These are phyloP conservation scores for Hemiprocne comata DNA, from an alignment of 2,113 vertebrate genomes.

Conservation along the genomic window DNA sequence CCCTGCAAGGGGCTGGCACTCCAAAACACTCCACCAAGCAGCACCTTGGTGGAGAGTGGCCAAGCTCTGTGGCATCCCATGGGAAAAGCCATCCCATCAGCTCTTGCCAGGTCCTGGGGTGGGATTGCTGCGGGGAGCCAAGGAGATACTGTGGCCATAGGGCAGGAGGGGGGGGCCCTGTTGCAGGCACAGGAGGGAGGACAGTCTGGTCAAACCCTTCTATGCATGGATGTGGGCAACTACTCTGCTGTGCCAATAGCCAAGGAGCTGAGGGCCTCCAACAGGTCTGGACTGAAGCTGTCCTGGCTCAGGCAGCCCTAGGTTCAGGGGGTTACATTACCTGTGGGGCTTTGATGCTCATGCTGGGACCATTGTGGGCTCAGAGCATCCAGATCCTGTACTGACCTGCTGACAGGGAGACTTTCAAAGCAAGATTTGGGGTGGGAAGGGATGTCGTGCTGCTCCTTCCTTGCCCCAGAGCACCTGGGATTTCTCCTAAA, in stretches of 20 bases:
- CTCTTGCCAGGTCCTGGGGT: neutral
- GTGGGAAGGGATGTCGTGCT: neutral
- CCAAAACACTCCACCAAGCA: rapidly evolving
- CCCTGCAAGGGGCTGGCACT: neutral
- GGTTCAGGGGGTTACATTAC: too few species aligned
- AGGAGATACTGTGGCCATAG: neutral
- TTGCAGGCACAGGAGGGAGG: neutral
- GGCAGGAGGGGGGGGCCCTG: neutral
- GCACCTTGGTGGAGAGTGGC: neutral
- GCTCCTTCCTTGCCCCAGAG: neutral
- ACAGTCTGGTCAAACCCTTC: neutral
- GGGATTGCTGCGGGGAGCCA: rapidly evolving
- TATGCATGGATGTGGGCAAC: neutral
- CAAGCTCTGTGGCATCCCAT: rapidly evolving
- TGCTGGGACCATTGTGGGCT: neutral
- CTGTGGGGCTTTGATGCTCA: neutral
- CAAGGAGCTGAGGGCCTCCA: neutral
- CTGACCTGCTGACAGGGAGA: neutral
- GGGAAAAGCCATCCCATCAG: neutral
- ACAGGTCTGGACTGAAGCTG: neutral
- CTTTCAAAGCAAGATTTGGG: neutral
- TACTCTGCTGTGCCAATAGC: neutral
- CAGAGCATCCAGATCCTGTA: neutral
- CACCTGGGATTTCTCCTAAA: neutral
- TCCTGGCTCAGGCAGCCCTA: neutral